Base-by-base conservation (phyloP, 2,797 vertebrate genomes). In the Oryzias sinensis region DNA sequence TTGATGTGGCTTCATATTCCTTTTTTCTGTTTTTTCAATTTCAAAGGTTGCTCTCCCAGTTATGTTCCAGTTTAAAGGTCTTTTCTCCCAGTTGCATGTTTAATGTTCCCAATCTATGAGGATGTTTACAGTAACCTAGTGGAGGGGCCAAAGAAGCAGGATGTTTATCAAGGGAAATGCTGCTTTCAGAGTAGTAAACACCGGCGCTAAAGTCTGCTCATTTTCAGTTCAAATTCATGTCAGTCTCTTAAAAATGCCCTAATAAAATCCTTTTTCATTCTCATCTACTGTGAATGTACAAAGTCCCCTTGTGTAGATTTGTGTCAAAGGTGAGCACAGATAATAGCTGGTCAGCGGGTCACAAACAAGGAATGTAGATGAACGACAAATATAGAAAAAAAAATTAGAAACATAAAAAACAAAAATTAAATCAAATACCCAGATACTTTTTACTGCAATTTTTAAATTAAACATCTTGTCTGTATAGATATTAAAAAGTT, bases 291-390 rank as follows among this genome's bases (percentile, higher is more conserved):
- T 43, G 14, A 78, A 69, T 22, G 17, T 49, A 33, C 57, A 70
- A 67, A 8, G 44, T 59, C 33, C 33, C 33, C 33, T 33, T 9
- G 2, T 9, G 33, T 33, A 33, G 16, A 73, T 49, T 0, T 62
- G 59, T 72, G 68, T 47, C 74, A 73, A 85, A 81, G 70, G 66
- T 63, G 73, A 78, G 68, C 63, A 61, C 37, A 51, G 53, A 65
- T 48, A 43, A 55, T 42, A 2, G 46, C 67, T 45, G n/a, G 64
- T 62, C 55, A 2, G 46, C 67, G 43, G n/a, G 64, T 62, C 55
- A 62, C 40, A 72, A 33, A 33, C 62, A 5, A 76, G 81, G 80
- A 85, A 86, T 81, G 80, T 82, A 59, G 74, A 72, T 72, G 78
- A 87, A 76, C 59, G 57, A 53, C 6, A 79, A 70, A 54, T 54